phyloP scores from a whole-genome alignment of 2,797 vertebrate genomes.

The Nyctalus aviator region DNA sequence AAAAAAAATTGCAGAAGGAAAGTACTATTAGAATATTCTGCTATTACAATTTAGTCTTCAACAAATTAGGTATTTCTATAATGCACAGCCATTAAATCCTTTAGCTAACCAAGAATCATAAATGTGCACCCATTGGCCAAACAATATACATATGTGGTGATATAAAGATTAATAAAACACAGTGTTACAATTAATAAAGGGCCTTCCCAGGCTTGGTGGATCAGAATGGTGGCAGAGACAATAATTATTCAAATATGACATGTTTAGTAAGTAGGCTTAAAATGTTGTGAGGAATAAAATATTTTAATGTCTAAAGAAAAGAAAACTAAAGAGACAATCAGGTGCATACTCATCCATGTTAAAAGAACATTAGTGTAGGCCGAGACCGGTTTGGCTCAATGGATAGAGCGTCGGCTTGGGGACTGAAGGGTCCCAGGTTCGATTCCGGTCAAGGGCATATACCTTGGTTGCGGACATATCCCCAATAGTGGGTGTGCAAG shows the following conservation, averaged over 20 bases:
- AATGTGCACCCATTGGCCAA: background rate
- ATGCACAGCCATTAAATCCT: background rate
- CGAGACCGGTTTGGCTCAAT: no score
- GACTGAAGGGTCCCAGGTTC: no score
- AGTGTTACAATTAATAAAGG: background rate
- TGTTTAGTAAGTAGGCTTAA: background rate
- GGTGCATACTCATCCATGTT: background rate
- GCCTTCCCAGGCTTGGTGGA: background rate
- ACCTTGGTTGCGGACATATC: no score
- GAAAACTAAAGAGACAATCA: background rate
- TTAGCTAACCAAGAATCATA: background rate
- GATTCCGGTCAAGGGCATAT: no score
- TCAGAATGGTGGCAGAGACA: background rate
- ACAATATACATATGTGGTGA: background rate
- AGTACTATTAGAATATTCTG: background rate
- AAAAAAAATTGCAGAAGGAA: background rate
- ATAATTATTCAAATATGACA: background rate
- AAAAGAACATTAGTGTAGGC: no score
- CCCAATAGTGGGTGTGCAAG: no score
- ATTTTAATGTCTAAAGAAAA: background rate
- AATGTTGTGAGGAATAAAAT: background rate
- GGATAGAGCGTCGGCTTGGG: no score
- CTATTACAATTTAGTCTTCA: background rate
- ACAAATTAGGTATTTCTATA: background rate
- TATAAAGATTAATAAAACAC: background rate